Conservation (phyloP, 2,797 vertebrate genomes). For the Phrynocephalus forsythii region DNA sequence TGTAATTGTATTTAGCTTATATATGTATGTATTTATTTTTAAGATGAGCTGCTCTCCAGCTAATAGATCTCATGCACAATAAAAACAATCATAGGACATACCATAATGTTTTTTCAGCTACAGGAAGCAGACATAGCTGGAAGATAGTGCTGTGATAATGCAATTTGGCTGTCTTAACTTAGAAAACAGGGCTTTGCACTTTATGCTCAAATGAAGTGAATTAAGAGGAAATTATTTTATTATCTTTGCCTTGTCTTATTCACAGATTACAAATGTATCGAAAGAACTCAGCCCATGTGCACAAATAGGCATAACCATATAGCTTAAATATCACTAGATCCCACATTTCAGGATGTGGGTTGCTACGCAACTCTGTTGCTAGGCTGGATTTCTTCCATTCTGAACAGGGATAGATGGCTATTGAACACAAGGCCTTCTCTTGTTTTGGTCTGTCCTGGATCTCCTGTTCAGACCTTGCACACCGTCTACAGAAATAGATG, state of each 20-base stretch:
- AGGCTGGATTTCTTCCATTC: neutral
- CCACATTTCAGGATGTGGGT: too few relatives aligned
- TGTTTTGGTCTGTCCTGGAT: too few relatives aligned
- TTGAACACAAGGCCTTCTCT: neutral
- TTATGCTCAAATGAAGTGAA: conserved; percentile 4
- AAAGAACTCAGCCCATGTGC: neutral
- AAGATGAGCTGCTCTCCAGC: neutral
- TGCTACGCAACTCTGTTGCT: neutral
- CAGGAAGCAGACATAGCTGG: neutral
- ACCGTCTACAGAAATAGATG: too few relatives aligned
- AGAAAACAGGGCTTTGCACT: neutral
- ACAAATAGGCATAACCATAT: neutral
- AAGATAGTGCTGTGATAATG: neutral
- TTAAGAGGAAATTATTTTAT: neutral
- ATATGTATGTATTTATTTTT: neutral
- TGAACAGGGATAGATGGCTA: neutral
- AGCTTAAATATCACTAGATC: neutral
- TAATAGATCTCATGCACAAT: neutral
- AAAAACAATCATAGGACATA: neutral
- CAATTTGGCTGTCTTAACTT: neutral
- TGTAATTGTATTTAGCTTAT: neutral
- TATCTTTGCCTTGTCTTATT: neutral
- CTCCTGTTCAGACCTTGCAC: too few relatives aligned
- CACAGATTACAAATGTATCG: neutral
- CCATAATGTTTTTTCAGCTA: neutral